These are phyloP conservation scores for Apeltes quadracus DNA, from an alignment of 2,113 vertebrate species.

Conservation along the genomic window DNA sequence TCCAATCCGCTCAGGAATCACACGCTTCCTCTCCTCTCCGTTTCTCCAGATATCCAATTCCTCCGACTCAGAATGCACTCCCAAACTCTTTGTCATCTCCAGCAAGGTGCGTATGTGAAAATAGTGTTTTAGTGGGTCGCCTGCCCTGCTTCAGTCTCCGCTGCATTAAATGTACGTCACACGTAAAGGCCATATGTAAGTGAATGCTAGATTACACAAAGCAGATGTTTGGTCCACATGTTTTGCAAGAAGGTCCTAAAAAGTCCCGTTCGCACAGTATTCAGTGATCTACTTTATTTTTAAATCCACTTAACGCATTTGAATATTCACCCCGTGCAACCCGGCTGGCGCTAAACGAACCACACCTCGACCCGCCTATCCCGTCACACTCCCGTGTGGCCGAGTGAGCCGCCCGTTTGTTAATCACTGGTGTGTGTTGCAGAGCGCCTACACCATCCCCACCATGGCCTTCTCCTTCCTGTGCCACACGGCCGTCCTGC, in stretches of 20 bases:
- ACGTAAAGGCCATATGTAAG: slow-evolving; percentile 14
- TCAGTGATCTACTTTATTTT: not conserved
- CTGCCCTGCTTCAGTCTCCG: slow-evolving; percentile 32
- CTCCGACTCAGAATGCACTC: slow-evolving; percentile 87
- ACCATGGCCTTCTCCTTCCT: slow-evolving; percentile 99
- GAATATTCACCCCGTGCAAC: slow-evolving; percentile 23
- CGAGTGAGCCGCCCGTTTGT: slow-evolving; percentile 45
- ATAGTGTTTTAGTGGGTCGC: not conserved
- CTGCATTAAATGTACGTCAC: slow-evolving; percentile 19
- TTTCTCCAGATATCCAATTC: slow-evolving; percentile 87
- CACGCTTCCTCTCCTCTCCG: slow-evolving; percentile 28
- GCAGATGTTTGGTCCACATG: slow-evolving; percentile 4
- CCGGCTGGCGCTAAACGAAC: slow-evolving; percentile 10
- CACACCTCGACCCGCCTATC: slow-evolving; percentile 26
- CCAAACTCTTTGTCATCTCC: slow-evolving; percentile 90
- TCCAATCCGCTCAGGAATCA: slow-evolving; percentile 25
- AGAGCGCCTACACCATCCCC: slow-evolving; percentile 93
- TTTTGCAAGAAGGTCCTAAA: not conserved
- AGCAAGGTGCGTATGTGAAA: slow-evolving; percentile 83
- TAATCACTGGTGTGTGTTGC: slow-evolving; percentile 63
- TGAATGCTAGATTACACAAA: slow-evolving; percentile 22
- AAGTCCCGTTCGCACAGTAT: not conserved
- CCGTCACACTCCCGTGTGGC: slow-evolving; percentile 22
- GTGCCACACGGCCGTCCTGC: slow-evolving; percentile 95
- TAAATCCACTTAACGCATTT: slow-evolving; percentile 2